These are phyloP conservation scores for Cerceris ruficornis DNA, from an alignment of 2,888 invertebrate species.

Conservation along the genomic window DNA sequence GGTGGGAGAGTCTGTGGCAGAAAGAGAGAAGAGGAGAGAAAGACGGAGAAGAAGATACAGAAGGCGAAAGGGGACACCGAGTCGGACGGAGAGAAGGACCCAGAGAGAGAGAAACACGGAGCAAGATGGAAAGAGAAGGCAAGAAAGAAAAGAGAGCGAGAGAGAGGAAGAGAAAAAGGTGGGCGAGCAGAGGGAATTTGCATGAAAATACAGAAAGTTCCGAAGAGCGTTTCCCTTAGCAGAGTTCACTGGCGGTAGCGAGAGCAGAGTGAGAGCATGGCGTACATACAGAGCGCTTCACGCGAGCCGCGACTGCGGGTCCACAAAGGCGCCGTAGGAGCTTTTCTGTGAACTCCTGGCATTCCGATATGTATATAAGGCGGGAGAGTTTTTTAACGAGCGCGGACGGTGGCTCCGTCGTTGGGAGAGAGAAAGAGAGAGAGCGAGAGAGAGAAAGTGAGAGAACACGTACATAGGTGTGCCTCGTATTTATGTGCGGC, in stretches of 20 bases:
- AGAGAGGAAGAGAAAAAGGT: conserved; percentile 1
- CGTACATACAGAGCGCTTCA: conserved; percentile 53
- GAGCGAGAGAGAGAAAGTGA: neutral
- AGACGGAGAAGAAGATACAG: neutral
- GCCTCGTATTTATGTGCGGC: conserved; percentile 16
- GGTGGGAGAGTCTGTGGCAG: neutral
- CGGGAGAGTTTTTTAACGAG: conserved; percentile 64
- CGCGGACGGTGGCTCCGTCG: conserved; percentile 27
- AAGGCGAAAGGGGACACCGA: conserved; percentile 3
- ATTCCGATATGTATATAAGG: conserved; percentile 58
- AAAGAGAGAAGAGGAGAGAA: neutral
- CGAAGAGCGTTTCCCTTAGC: conserved; percentile 60
- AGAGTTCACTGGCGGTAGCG: conserved; percentile 40
- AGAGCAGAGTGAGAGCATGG: conserved; percentile 24
- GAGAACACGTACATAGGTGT: conserved; percentile 3
- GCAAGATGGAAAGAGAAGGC: neutral
- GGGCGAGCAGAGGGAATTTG: conserved; percentile 54
- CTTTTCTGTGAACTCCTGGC: conserved; percentile 51
- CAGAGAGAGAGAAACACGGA: neutral
- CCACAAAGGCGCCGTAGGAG: conserved; percentile 57
- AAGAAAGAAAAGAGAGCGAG: neutral
- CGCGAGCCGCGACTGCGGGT: conserved; percentile 51
- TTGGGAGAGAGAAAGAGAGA: neutral
- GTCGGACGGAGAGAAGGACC: neutral
- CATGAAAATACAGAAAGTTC: conserved; percentile 67